Conservation (phyloP, 2,113 vertebrate species). For the Eleginops maclovinus region DNA sequence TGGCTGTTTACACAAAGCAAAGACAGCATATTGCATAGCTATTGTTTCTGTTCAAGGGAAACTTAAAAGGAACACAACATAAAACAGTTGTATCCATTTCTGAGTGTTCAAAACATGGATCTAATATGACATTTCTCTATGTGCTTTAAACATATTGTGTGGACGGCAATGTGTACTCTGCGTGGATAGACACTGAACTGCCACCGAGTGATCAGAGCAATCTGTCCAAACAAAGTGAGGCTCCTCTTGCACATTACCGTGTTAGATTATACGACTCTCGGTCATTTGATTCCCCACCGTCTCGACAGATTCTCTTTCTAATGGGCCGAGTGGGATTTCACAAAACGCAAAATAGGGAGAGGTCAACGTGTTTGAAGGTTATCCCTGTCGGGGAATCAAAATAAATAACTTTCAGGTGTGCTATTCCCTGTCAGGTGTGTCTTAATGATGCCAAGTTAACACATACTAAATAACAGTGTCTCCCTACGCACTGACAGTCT, state of each 20-base stretch:
- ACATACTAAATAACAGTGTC: slow-evolving; percentile 87
- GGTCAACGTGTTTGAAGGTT: slow-evolving; percentile 85
- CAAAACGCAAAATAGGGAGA: slow-evolving; percentile 67
- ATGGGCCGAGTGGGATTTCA: slow-evolving; percentile 70
- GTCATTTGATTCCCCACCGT: slow-evolving; percentile 70
- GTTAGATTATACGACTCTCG: slow-evolving; percentile 73
- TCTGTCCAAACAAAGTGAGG: slow-evolving; percentile 77
- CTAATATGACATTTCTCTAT: slow-evolving; percentile 58
- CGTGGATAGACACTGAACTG: slow-evolving; percentile 34
- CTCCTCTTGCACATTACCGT: slow-evolving; percentile 54
- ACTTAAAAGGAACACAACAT: slow-evolving; percentile 32
- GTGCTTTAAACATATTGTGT: slow-evolving; percentile 41
- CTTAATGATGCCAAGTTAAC: slow-evolving; percentile 88
- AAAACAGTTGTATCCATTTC: slow-evolving; percentile 31
- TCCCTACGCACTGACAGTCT: slow-evolving; percentile 83
- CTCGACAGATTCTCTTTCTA: slow-evolving; percentile 75
- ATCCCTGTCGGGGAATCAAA: slow-evolving; percentile 80
- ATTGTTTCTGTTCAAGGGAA: slow-evolving; percentile 8
- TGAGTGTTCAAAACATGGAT: slow-evolving; percentile 28
- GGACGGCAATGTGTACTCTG: slow-evolving; percentile 47
- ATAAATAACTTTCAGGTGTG: slow-evolving; percentile 84
- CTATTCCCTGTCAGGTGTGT: slow-evolving; percentile 80
- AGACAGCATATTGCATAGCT: slow-evolving; percentile 11
- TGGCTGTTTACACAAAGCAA: slow-evolving; percentile 16
- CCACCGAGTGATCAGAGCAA: slow-evolving; percentile 69